Evolutionary conservation across 2,888 invertebrate genomes (phyloP).

Genomic region (Tubulanus polymorphus): DNA sequence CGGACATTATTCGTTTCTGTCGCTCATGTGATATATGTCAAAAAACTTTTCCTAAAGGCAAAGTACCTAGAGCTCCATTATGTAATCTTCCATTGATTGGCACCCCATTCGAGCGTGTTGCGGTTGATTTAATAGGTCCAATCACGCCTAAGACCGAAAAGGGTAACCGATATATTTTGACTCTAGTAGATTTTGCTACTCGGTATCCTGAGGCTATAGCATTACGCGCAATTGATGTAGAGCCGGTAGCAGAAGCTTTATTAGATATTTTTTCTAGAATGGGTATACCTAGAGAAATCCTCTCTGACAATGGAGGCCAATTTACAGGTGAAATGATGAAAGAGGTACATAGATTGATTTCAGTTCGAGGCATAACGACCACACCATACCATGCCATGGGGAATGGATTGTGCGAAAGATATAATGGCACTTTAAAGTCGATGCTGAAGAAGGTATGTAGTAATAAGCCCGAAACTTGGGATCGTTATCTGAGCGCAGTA

Average conservation of each 20-base stretch:
- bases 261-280: slow-evolving; percentile 14
- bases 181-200: slow-evolving; percentile 20
- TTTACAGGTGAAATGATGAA: slow-evolving; percentile 21
- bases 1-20: slow-evolving; percentile 17
- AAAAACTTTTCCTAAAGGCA: slow-evolving; percentile 16
- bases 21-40: slow-evolving; percentile 23
- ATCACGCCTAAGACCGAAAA: slow-evolving; percentile 16
- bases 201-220: slow-evolving; percentile 19
- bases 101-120: slow-evolving; percentile 19
- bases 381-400: slow-evolving; percentile 18
- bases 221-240: slow-evolving; percentile 14
- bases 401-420: slow-evolving; percentile 20
- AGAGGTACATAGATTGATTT: slow-evolving; percentile 15
- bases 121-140: slow-evolving; percentile 25
- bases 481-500: slow-evolving; percentile 16
- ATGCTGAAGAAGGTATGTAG: slow-evolving; percentile 14
- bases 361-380: slow-evolving; percentile 14
- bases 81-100: slow-evolving; percentile 19
- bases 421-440: slow-evolving; percentile 17
- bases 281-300: slow-evolving; percentile 19
- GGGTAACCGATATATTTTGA: slow-evolving; percentile 21
- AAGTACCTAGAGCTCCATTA: slow-evolving; percentile 14
- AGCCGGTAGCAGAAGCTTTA: slow-evolving; percentile 22
- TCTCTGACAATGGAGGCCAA: slow-evolving; percentile 23
- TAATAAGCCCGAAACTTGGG: slow-evolving; percentile 20